Evolutionary conservation across 1,140 invertebrate species (phyloP), one percentile per base, ranked within the genome.

Genomic region (Aphis craccivora): DNA sequence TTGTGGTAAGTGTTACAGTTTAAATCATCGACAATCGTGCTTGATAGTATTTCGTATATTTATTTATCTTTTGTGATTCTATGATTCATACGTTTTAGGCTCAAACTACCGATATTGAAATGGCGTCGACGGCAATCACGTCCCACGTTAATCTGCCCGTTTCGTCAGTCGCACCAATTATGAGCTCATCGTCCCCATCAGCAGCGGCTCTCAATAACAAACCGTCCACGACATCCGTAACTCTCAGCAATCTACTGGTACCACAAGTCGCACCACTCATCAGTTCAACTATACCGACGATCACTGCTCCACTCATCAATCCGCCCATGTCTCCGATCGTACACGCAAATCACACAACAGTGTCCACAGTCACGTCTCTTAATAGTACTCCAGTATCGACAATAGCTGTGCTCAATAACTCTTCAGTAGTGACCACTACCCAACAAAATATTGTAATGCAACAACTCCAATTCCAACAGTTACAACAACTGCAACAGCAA

Each of bases 381-480:
- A 60, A 90, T n/a, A 90, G 60, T 22, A 30, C 35, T n/a, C 25
- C 89, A n/a, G 53, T 90, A 11, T 90, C 89, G 9, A 90, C 89
- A 43, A 67, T 90, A 4, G 7, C 89, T 20, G 89, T 43, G 1
- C 89, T 90, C 37, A 90, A 90, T 67, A 90, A 90, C 5, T 55
- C 53, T 30, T 90, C 89, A 23, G 53, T 90, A 67, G 89, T 90
- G 7, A 90, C 89, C 18, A 43, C 89, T 3, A 67, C 37, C 25
- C 89, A 90, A 6, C 89, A 90, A 30, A 90, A 90, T 67, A 90
- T 90, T 90, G 89, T 90, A n/a, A 60, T 51, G 25, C 90, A 92
- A 30, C 90, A 76, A 25, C 67, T 51, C 23, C 90, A 45, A 35
- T 25, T 43, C 3, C 67, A 92, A 53, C 67, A 53, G 3, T 25